Percentiles rank a stretch among this genome's conserved stretches.
phyloP scores from a whole-genome alignment of 2,113 vertebrate genomes.

The Noctilio leporinus region DNA sequence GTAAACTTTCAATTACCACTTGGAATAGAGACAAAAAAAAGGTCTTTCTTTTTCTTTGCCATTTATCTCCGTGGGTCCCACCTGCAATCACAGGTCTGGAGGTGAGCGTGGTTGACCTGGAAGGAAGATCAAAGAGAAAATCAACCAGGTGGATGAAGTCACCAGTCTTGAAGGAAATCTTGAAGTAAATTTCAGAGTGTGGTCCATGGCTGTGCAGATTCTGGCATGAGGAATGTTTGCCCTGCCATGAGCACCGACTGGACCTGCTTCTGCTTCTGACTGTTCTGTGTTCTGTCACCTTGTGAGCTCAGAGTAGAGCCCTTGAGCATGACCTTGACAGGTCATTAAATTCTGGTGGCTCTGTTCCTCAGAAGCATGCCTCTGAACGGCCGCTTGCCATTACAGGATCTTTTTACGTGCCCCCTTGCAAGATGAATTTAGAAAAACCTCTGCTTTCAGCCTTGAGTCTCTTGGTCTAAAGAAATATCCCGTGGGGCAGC shows the following conservation, averaged over 20 bases:
- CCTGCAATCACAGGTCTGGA: not conserved
- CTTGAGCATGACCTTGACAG: not conserved
- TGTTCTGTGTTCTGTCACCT: not conserved
- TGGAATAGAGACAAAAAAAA: not conserved
- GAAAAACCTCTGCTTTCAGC: not conserved
- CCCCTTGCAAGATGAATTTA: not conserved
- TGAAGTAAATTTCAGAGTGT: not conserved
- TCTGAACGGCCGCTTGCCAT: not conserved
- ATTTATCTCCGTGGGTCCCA: not conserved
- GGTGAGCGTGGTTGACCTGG: not conserved
- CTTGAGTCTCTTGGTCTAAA: not conserved
- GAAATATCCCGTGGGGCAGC: not conserved
- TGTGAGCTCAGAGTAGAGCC: not conserved
- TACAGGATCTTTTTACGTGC: not conserved
- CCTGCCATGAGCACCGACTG: not conserved
- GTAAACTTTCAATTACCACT: not conserved
- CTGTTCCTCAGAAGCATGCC: not conserved
- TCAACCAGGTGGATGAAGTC: not conserved
- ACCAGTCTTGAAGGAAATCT: not conserved
- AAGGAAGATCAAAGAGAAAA: constrained; percentile 10
- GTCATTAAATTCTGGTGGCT: not conserved
- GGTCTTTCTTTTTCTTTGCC: not conserved
- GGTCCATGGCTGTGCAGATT: not conserved
- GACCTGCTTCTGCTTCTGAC: not conserved
- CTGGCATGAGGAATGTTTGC: not conserved